Base-by-base conservation (phyloP, 1,140 invertebrate genomes). In the Penaeus indicus region DNA sequence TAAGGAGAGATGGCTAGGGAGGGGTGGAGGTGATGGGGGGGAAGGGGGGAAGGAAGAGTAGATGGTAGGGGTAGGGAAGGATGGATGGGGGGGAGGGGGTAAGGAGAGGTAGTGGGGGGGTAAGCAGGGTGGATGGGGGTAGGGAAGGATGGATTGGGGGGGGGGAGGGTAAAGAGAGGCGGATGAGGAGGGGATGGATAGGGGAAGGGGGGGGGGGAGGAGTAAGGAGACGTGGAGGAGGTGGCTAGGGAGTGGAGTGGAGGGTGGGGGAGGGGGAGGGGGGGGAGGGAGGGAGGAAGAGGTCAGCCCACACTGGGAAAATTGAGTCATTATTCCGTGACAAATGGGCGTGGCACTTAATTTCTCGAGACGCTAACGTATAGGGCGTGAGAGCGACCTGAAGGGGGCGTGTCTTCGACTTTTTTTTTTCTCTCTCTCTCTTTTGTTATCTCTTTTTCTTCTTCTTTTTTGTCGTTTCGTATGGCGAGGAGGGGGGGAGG, bases 291-390 rank as follows among this genome's bases (percentile, higher is more conserved):
- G 61, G 69, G 27, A 32, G 60, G 47, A 47, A 47, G 47, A 47
- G 47, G 47, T 47, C 77, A 61, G 60, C 72, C 54, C 72, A 86
- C 84, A 85, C 47, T 86, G 84, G 27, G 84, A 86, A 86, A 86
- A 86, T 85, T 86, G 84, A 86, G 84, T 75, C 72, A 85, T 85
- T 85, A 85, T 75, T 75, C 84, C 18, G 32, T 86, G 84, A 86
- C 60, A 86, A 86, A 86, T 86, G 84, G 62, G 72, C 47, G 25
- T 60, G 77, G 79, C 84, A 60, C 77, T 86, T 86, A 86, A 86
- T 86, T 78, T 86, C 72, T 86, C 72, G 47, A 47, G 47, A 47
- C 47, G 47, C 47, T 47, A 47, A 47, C 47, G 11, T 47, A 47
- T 47, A 4, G 11, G 11, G 47, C 47, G 47, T 47, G 47, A 47